Evolutionary conservation across 2,888 invertebrate species (phyloP).

Genomic region (Nysson spinosus): DNA sequence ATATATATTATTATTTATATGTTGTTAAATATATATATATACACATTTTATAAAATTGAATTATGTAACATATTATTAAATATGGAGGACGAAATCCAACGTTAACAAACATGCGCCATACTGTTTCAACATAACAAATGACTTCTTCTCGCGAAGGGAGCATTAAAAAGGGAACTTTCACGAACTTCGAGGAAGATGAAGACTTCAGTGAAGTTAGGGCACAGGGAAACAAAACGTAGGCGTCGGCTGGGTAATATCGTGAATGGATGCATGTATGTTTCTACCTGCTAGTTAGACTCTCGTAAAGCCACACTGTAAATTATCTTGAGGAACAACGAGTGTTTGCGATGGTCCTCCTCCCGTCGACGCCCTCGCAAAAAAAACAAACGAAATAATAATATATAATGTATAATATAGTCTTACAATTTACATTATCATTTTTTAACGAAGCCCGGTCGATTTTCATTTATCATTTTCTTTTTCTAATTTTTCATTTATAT

Average conservation of each 20-base stretch:
- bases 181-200: constrained; percentile 17
- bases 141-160: not conserved
- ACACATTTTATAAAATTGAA: no score
- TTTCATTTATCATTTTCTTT: no score
- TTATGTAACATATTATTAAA: no score
- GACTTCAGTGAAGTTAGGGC: constrained; percentile 15
- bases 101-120: not conserved
- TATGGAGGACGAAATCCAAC: not conserved
- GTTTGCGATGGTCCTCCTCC: constrained; percentile 77
- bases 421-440: no score
- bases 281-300: constrained; percentile 76
- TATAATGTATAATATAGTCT: not conserved
- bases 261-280: constrained; percentile 53
- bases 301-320: constrained; percentile 76
- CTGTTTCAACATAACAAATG: not conserved
- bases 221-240: constrained; percentile 61
- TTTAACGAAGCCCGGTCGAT: no score
- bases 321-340: constrained; percentile 69
- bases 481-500: no score
- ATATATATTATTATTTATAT: no score
- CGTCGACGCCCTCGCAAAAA: constrained; percentile 77
- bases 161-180: not conserved
- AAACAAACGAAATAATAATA: constrained; percentile 9
- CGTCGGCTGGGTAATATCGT: constrained; percentile 59
- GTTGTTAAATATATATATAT: no score